These are phyloP conservation scores for Sebastes iracundus DNA, from an alignment of 2,797 vertebrate species.

Conservation along the genomic window DNA sequence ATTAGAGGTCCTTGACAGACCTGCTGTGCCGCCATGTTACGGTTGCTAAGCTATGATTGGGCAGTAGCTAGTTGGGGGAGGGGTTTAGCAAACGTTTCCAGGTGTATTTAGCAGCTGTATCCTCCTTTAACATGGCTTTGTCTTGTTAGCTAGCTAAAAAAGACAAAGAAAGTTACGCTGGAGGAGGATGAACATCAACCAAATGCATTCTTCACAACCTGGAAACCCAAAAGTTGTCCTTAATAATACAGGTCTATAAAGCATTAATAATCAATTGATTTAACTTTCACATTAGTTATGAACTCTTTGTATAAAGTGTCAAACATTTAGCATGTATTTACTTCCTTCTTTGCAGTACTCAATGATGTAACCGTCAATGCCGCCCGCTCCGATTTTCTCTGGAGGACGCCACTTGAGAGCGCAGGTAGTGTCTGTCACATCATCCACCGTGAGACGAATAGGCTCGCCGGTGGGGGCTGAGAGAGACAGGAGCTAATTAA, in stretches of 20 bases:
- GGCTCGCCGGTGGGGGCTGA: slow-evolving; percentile 89
- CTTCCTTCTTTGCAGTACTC: slow-evolving; percentile 91
- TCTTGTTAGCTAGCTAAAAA: not conserved
- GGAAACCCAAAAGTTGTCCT: not conserved
- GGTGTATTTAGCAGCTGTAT: not conserved
- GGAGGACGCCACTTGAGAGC: slow-evolving; percentile 91
- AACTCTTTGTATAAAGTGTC: not conserved
- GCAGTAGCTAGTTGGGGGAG: too few relatives aligned
- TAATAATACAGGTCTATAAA: not conserved
- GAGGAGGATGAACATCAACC: not conserved
- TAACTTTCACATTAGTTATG: not conserved
- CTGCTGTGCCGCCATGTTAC: not conserved
- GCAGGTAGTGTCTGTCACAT: slow-evolving; percentile 89
- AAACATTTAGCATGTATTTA: slow-evolving; percentile 67
- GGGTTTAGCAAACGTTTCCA: not conserved
- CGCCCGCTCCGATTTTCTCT: slow-evolving; percentile 87
- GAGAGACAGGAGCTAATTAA: slow-evolving; percentile 63
- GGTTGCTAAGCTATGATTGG: not conserved
- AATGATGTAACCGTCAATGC: slow-evolving; percentile 91
- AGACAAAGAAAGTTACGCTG: not conserved
- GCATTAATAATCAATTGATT: not conserved
- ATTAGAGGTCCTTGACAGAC: not conserved
- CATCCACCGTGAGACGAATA: slow-evolving; percentile 85
- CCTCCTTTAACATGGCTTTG: not conserved
- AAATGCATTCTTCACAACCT: not conserved